Percentiles rank a stretch among this genome's conserved stretches.
Evolutionary conservation across 2,113 vertebrate genomes (phyloP).

Genomic region (Ancistrus triradiatus): DNA sequence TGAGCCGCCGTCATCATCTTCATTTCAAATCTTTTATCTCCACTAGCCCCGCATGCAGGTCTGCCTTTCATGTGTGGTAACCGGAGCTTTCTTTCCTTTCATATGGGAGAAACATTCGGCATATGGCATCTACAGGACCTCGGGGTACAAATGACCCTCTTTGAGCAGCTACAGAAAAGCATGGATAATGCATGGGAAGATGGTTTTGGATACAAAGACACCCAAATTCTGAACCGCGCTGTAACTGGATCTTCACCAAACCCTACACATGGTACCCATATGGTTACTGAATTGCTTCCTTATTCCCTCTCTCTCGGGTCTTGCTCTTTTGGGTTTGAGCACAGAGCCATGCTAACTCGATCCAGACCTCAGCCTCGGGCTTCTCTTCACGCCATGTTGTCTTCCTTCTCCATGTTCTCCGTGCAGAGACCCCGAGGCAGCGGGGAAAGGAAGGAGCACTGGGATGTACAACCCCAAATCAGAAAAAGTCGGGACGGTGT

Average conservation of each 20-base stretch:
- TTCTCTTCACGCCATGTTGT: background rate
- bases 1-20: background rate
- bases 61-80: constrained; percentile 4
- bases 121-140: constrained; percentile 45
- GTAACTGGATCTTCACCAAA: constrained; percentile 26
- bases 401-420: constrained; percentile 4
- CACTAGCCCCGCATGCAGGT: no score
- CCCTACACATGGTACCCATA: constrained; percentile 29
- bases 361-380: constrained; percentile 2
- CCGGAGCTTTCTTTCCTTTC: constrained; percentile 2
- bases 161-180: constrained; percentile 26
- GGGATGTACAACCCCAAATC: no score
- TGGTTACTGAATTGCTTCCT: constrained; percentile 16
- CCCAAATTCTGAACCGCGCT: constrained; percentile 24
- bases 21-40: no score
- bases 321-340: background rate
- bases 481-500: no score
- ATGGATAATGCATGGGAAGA: constrained; percentile 44
- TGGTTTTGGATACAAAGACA: constrained; percentile 14
- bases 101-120: constrained; percentile 30
- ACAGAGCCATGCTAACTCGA: background rate
- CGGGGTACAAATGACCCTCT: constrained; percentile 25
- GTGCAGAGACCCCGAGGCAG: background rate
- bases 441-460: background rate
- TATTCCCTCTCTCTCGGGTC: background rate